phyloP scores from a whole-genome alignment of 2,113 vertebrate genomes.

The Scortum barcoo region DNA sequence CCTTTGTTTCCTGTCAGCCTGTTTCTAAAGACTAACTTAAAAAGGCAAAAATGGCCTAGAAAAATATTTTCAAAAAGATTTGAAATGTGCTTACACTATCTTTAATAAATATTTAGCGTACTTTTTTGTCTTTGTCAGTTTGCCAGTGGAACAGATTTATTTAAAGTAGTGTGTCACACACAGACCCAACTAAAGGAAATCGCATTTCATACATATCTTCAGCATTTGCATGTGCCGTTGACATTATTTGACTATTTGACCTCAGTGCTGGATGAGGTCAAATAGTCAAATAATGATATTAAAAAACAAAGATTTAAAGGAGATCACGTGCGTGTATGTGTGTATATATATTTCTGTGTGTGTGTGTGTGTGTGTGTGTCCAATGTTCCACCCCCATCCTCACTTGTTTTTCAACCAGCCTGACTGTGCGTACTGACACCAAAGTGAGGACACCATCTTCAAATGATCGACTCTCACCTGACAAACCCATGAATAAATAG shows the following conservation, averaged over 20 bases:
- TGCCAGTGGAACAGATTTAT: slow-evolving; percentile 19
- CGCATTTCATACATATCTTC: slow-evolving; percentile 19
- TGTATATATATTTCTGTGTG: no score
- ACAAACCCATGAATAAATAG: slow-evolving; percentile 31
- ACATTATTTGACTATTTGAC: no score
- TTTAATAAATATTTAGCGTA: background rate
- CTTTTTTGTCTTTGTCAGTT: slow-evolving; percentile 8
- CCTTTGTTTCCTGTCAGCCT: background rate
- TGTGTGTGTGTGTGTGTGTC: slow-evolving; percentile 25
- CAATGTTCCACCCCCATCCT: slow-evolving; percentile 10
- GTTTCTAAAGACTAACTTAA: background rate
- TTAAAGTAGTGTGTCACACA: slow-evolving; percentile 27
- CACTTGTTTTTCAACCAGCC: slow-evolving; percentile 17
- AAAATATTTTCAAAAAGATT: background rate
- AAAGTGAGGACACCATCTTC: slow-evolving; percentile 16
- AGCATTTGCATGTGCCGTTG: slow-evolving; percentile 56
- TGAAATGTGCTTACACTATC: background rate
- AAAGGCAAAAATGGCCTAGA: background rate
- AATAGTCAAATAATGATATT: slow-evolving; percentile 37
- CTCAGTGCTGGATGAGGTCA: no score
- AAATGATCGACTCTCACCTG: slow-evolving; percentile 22
- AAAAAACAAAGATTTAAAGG: slow-evolving; percentile 12
- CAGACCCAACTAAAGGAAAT: slow-evolving; percentile 50
- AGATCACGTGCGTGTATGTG: background rate
- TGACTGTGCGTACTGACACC: slow-evolving; percentile 50